Conservation (phyloP, 2,888 invertebrate species). For the Cotesia congregata region DNA sequence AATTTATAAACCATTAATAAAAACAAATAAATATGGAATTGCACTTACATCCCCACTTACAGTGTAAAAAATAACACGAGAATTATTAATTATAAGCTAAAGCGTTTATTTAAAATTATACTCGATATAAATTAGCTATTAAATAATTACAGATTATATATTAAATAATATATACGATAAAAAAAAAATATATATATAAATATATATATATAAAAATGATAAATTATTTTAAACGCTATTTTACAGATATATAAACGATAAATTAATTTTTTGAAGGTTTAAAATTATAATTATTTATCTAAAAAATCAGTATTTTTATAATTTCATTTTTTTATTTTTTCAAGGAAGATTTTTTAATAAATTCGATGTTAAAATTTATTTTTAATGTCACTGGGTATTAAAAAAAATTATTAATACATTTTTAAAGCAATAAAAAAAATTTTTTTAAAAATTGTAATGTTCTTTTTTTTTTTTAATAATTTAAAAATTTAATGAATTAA, state of each 20-base stretch:
- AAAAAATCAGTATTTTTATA: constrained; percentile 36
- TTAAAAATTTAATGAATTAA: too few species aligned
- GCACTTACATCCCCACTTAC: not conserved
- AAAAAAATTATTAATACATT: too few species aligned
- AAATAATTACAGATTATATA: constrained; percentile 48
- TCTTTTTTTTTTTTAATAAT: too few species aligned
- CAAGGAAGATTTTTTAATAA: too few species aligned
- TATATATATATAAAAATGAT: constrained; percentile 55
- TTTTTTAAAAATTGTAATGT: too few species aligned
- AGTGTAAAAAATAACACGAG: constrained; percentile 19
- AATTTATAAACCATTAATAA: not conserved
- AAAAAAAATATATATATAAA: constrained; percentile 44
- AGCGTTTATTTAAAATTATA: constrained; percentile 56
- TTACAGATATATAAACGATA: constrained; percentile 63
- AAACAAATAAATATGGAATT: not conserved
- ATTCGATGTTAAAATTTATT: too few species aligned
- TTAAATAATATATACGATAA: constrained; percentile 47
- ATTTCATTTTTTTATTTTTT: not conserved
- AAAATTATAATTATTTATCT: constrained; percentile 45
- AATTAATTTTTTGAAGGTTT: constrained; percentile 58
- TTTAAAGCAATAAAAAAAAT: too few species aligned
- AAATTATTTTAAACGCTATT: constrained; percentile 66
- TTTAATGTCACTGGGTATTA: too few species aligned
- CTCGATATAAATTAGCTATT: constrained; percentile 55
- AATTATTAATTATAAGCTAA: constrained; percentile 43